phyloP scores from a whole-genome alignment of 2,797 vertebrate species.

The Leptodactylus fallax region DNA sequence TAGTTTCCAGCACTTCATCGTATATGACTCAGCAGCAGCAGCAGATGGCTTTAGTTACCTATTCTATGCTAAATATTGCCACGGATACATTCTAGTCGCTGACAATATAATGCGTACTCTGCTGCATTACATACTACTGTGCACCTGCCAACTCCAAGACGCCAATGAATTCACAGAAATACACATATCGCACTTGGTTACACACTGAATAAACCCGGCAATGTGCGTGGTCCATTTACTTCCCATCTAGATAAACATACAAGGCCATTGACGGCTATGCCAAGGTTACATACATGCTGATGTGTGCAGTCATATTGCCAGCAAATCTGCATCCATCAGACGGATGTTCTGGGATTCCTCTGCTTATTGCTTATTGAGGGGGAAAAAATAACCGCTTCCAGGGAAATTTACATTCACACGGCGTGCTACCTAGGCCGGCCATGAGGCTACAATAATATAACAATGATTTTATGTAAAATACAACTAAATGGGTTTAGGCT shows the following conservation, averaged over 20 bases:
- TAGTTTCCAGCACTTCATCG: background rate
- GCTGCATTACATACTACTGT: background rate
- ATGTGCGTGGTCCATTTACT: slow-evolving; percentile 17
- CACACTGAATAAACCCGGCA: slow-evolving; percentile 9
- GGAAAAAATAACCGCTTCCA: slow-evolving; percentile 18
- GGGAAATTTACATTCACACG: slow-evolving; percentile 30
- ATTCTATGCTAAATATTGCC: background rate
- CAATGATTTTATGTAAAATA: slow-evolving; percentile 9
- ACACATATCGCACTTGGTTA: slow-evolving; percentile 18
- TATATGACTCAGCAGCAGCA: background rate
- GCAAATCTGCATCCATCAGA: background rate
- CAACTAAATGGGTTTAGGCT: background rate
- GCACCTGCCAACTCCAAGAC: slow-evolving; percentile 14
- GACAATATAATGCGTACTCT: background rate
- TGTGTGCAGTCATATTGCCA: slow-evolving; percentile 13
- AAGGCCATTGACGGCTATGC: background rate
- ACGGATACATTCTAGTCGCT: background rate
- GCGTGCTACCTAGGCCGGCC: background rate
- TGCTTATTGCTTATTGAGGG: slow-evolving; percentile 26
- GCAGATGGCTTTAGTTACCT: background rate
- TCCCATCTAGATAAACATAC: slow-evolving; percentile 31
- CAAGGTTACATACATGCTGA: slow-evolving; percentile 30
- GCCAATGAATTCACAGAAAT: background rate
- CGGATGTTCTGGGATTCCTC: slow-evolving; percentile 23
- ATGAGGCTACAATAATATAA: background rate